Base-by-base conservation (phyloP, 2,797 vertebrate species). In the Macroramphosus scolopax region DNA sequence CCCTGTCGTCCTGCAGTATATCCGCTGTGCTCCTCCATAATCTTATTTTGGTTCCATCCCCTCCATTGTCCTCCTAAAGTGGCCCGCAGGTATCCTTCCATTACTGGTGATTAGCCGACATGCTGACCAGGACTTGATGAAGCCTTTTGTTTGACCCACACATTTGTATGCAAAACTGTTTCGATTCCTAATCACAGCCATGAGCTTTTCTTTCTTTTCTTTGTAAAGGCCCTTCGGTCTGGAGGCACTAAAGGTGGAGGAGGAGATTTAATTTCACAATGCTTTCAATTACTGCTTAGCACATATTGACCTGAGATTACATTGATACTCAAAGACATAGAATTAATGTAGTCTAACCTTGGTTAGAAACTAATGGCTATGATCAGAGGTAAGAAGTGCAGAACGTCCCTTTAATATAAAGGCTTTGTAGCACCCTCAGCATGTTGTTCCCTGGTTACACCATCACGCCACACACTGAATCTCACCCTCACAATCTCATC, bases 81-180 rank as follows among this genome's bases (percentile, higher is more conserved):
- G 10, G 48, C 49, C 48, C 38, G n/a, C 51, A 72, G 56, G 60
- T 70, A 63, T 9, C 24, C 47, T 25, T 16, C 13, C 46, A 51
- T 68, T 63, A 41, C 11, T n/a, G 39, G 53, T 54, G 57, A 75
- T 72, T 64, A 38, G 8, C n/a, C 18, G 42, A 38, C 52, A 59
- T 43, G 58, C 63, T 61, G 32, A 56, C 52, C 10, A 14, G 33
- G 41, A 54, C 40, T 50, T 32, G 39, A 71, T 51, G 33, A 63
- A 53, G 28, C 48, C 55, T 51, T 75, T 75, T 78, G 59, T 73
- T 49, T 53, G 48, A 62, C n/a, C n/a, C 43, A 47, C 34, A 37
- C 55, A 63, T 61, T 72, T 46, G 61, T 71, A 76, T 72, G 72
- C 68, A 78, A 75, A 78, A 72, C 40, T 29, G 38, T 1, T 55